Evolutionary conservation across 2,113 vertebrate species (phyloP).

Genomic region (Sinocyclocheilus maitianheensis): DNA sequence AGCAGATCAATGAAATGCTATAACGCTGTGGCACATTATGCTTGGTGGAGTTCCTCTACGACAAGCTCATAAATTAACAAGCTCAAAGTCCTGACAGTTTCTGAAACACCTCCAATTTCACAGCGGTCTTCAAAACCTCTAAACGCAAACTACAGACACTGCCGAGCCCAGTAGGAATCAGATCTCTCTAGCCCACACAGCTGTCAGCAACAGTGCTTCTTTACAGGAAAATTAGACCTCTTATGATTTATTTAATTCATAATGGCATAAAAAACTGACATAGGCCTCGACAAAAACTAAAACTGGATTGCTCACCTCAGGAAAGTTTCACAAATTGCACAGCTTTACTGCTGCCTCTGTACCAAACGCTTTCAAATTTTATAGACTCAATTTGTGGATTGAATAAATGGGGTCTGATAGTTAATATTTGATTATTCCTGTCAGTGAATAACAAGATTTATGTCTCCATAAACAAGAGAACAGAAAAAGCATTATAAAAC

Average conservation of each 20-base stretch:
- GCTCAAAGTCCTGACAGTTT: slow-evolving; percentile 26
- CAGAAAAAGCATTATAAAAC: neutral
- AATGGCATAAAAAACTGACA: slow-evolving; percentile 24
- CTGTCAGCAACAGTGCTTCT: slow-evolving; percentile 30
- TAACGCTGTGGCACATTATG: neutral
- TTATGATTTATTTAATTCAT: slow-evolving; percentile 39
- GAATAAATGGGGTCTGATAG: slow-evolving; percentile 34
- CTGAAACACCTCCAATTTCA: slow-evolving; percentile 11
- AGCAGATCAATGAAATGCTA: slow-evolving; percentile 25
- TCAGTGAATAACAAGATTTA: slow-evolving; percentile 16
- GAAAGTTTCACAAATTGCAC: slow-evolving; percentile 27
- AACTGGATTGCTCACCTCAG: slow-evolving; percentile 28
- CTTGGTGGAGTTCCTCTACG: slow-evolving; percentile 7
- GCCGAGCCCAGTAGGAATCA: slow-evolving; percentile 9
- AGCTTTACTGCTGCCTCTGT: neutral
- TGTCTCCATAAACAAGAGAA: slow-evolving; percentile 9
- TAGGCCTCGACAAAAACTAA: slow-evolving; percentile 7
- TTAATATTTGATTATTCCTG: slow-evolving; percentile 50
- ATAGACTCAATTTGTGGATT: slow-evolving; percentile 40
- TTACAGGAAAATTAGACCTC: slow-evolving; percentile 23
- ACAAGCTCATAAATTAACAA: slow-evolving; percentile 21
- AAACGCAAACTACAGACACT: neutral
- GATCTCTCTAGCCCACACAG: slow-evolving; percentile 18
- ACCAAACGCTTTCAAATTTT: slow-evolving; percentile 11
- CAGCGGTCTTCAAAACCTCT: neutral